Percentiles rank a stretch among this genome's conserved stretches.
Conservation (phyloP, 2,113 vertebrate species). For the Antechinus flavipes region DNA sequence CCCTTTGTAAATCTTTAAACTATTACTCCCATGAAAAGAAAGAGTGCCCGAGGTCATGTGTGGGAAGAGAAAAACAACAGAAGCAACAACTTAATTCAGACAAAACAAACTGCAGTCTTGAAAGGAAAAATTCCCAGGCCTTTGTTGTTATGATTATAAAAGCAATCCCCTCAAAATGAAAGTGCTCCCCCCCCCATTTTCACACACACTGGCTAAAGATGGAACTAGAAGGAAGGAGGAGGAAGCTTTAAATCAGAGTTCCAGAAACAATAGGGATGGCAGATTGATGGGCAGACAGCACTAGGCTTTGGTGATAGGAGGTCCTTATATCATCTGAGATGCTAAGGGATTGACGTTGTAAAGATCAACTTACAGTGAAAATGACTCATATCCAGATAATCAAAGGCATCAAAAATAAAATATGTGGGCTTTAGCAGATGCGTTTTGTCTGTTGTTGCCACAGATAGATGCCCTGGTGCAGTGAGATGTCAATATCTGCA, state of each 20-base stretch:
- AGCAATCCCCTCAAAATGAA: not conserved
- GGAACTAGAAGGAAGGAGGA: not conserved
- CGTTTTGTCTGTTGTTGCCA: not conserved
- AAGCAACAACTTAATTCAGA: not conserved
- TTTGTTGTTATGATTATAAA: not conserved
- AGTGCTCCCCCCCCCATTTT: not conserved
- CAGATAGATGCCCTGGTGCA: not conserved
- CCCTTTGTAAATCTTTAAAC: not conserved
- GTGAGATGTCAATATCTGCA: not conserved
- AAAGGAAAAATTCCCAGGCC: not conserved
- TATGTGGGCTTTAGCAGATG: not conserved
- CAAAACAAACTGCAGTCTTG: not conserved
- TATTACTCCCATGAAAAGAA: not conserved
- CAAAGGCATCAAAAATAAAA: not conserved
- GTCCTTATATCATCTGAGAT: not conserved
- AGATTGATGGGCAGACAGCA: not conserved
- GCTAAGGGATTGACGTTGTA: not conserved
- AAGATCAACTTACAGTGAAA: not conserved
- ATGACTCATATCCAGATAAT: not conserved
- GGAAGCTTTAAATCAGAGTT: not conserved
- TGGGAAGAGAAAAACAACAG: not conserved
- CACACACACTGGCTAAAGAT: not conserved
- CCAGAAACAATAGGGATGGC: not conserved
- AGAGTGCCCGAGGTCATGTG: not conserved
- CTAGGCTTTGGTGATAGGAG: not conserved